Conservation (phyloP, 2,797 vertebrate species). For the Prunella strophiata region DNA sequence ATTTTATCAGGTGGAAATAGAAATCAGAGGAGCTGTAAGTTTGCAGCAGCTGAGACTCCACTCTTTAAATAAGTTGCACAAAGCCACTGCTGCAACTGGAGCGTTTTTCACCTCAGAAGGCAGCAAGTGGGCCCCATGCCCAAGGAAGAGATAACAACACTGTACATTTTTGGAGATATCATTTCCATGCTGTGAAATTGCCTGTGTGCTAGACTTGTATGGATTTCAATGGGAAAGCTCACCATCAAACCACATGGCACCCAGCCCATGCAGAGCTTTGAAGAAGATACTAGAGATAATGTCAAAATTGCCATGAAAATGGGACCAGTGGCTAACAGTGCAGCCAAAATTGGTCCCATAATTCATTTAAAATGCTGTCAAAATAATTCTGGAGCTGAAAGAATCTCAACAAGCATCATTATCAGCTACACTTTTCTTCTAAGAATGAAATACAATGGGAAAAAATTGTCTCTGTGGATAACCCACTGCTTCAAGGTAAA, state of each 20-base stretch:
- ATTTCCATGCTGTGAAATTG: slow-evolving; percentile 41
- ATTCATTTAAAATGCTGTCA: background rate
- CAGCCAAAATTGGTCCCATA: background rate
- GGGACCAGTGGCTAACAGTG: background rate
- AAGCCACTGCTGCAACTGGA: slow-evolving; percentile 16
- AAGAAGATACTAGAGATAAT: background rate
- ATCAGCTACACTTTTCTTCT: background rate
- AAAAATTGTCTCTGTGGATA: background rate
- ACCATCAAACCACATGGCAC: background rate
- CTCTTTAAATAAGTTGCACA: slow-evolving; percentile 22
- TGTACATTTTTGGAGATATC: slow-evolving; percentile 20
- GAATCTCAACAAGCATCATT: background rate
- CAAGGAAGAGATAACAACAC: background rate
- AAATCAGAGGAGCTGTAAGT: slow-evolving; percentile 31
- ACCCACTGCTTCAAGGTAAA: background rate
- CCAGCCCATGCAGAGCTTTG: background rate
- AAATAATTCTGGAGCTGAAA: background rate
- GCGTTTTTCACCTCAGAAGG: slow-evolving; percentile 28
- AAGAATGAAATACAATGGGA: background rate
- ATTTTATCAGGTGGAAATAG: slow-evolving; percentile 57
- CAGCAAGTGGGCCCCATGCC: background rate
- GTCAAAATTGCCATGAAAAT: slow-evolving; percentile 17
- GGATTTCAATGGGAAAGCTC: slow-evolving; percentile 46
- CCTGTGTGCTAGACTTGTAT: slow-evolving; percentile 26
- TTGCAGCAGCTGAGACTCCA: slow-evolving; percentile 14